Base-by-base conservation (phyloP, 2,888 invertebrate species). In the Sussaba pulchella region DNA sequence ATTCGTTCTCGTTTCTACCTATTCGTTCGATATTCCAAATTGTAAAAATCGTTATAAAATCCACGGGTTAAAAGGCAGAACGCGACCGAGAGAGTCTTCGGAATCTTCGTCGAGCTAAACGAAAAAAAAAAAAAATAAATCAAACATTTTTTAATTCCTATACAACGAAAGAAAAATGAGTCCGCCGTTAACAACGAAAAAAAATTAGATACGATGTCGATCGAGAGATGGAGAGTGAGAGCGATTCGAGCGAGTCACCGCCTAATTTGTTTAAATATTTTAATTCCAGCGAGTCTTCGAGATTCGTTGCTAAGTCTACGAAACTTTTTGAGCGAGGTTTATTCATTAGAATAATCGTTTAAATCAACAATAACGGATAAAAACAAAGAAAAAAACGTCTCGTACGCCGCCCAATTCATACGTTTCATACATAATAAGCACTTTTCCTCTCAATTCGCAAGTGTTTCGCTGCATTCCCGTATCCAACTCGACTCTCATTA, bases 11-110 rank as follows among this genome's bases (percentile, higher is more conserved):
- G 26, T 9, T 63, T 41, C 24, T 47, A 36, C 8, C 39, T 72
- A 50, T 59, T 41, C 1, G 39, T 61, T 77, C 8, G 31, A 19
- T 52, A 52, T 73, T 76, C 63, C 36, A 81, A 76, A 69, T 19
- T 80, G 75, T 80, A 80, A 80, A 80, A 76, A 26, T 80, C 71
- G 45, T 31, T 67, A 76, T 76, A 80, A 76, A 81, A 73, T 76
- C 26, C 61, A 63, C 63, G 63, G 41, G 63, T 72, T 81, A 72
- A 81, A 69, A 76, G 50, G 19, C 50, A 59, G 36, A 79, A n/a
- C 64, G 50, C 59, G 57, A 59, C 36, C 59, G 70, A 64, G 75
- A 75, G 66, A 47, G 47, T 39, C 24, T 5, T 24, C 12, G 24
- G 47, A 57, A 54, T 36, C 17, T 21, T 9, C 41, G 10, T 39